Evolutionary conservation across 1,140 invertebrate genomes (phyloP).

Genomic region (Drosophila sulfurigaster): DNA sequence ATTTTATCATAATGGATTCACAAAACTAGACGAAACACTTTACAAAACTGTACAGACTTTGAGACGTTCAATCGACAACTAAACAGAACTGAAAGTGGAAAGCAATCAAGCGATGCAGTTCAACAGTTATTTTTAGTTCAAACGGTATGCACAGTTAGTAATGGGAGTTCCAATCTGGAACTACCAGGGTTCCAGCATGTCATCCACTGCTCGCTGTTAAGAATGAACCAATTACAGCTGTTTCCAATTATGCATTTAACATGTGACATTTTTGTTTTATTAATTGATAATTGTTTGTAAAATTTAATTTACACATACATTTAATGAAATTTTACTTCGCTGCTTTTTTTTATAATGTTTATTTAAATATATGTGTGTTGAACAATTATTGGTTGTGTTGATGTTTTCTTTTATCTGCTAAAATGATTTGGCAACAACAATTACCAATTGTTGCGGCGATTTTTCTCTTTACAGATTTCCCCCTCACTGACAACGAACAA

Average conservation of each 20-base stretch:
- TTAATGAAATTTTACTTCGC: slow-evolving; percentile 42
- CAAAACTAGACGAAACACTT: not conserved
- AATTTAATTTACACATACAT: slow-evolving; percentile 67
- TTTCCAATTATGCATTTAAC: slow-evolving; percentile 45
- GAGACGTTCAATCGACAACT: not conserved
- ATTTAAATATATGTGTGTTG: slow-evolving; percentile 67
- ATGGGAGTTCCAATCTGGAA: not conserved
- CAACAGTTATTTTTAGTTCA: not conserved
- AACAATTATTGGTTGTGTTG: slow-evolving; percentile 66
- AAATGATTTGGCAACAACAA: slow-evolving; percentile 60
- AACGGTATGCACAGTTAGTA: slow-evolving; percentile 12
- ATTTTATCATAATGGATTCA: not conserved
- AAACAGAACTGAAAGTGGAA: not conserved
- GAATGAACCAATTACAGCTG: not conserved
- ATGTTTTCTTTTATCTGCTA: slow-evolving; percentile 48
- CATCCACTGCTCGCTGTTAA: not conserved
- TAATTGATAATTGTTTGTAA: slow-evolving; percentile 37
- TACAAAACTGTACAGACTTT: not conserved
- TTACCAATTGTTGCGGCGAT: slow-evolving; percentile 18
- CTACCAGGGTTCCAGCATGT: not conserved
- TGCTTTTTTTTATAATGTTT: slow-evolving; percentile 42
- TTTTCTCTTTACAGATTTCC: slow-evolving; percentile 21
- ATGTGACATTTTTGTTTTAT: slow-evolving; percentile 65
- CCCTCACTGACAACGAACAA: slow-evolving; percentile 59
- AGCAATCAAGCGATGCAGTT: not conserved